These are phyloP conservation scores for Prionace glauca DNA, from an alignment of 2,797 vertebrate species.

Conservation along the genomic window DNA sequence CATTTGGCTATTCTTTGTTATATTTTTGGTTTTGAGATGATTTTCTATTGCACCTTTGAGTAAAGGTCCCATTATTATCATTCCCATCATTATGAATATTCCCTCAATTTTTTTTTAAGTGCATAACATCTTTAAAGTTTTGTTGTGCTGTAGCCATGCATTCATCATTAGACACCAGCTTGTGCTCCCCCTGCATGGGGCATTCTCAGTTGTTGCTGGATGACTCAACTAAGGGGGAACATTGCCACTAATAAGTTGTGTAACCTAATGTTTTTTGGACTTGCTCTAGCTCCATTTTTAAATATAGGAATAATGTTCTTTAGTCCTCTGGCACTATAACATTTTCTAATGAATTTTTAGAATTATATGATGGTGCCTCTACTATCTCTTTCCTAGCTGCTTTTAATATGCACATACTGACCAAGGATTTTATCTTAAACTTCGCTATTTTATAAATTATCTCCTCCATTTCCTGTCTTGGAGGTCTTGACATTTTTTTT, in stretches of 20 bases:
- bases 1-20: neutral
- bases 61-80: neutral
- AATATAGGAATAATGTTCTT: neutral
- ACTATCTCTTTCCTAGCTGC: neutral
- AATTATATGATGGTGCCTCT: neutral
- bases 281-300: neutral
- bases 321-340: neutral
- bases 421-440: neutral
- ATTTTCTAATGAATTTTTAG: neutral
- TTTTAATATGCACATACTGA: neutral
- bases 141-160: neutral
- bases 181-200: neutral
- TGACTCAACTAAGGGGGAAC: neutral
- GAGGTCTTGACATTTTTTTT: neutral
- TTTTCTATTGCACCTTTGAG: neutral
- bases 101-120: neutral
- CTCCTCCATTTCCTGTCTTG: neutral
- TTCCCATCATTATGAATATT: neutral
- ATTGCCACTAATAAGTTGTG: neutral
- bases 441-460: neutral
- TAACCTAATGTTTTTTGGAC: neutral
- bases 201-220: neutral
- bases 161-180: neutral
- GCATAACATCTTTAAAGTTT: neutral
- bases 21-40: neutral